These are phyloP conservation scores for Dioctria rufipes DNA, from an alignment of 2,888 invertebrate genomes.

Conservation along the genomic window DNA sequence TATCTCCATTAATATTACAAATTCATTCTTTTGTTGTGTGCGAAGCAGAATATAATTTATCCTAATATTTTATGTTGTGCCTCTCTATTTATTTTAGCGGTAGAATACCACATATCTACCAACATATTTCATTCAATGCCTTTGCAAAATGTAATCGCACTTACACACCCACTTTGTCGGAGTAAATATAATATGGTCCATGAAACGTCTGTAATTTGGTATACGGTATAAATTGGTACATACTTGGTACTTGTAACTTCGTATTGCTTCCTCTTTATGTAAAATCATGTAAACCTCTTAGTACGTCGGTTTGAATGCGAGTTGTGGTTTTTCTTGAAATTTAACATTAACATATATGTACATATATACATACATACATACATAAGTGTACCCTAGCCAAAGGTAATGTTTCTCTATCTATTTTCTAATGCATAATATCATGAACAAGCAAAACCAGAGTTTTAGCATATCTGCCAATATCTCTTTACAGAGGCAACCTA, in stretches of 20 bases:
- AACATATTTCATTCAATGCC: conserved; percentile 32
- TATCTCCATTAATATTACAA: conserved; percentile 1
- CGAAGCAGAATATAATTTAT: conserved; percentile 34
- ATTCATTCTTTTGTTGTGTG: conserved; percentile 43
- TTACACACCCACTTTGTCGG: no score
- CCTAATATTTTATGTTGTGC: conserved; percentile 39
- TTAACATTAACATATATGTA: background rate
- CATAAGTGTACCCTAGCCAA: background rate
- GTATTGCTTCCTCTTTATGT: conserved; percentile 17
- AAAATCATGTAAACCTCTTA: conserved; percentile 41
- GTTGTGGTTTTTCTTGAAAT: conserved; percentile 18
- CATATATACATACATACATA: no score
- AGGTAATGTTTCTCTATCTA: background rate
- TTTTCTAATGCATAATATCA: conserved; percentile 16
- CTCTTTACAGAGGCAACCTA: conserved; percentile 7
- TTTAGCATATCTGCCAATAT: conserved; percentile 9
- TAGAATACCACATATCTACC: conserved; percentile 23
- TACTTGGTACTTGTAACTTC: no score
- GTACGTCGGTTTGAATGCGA: conserved; percentile 30
- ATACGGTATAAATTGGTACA: no score
- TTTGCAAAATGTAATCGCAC: background rate
- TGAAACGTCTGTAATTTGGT: no score
- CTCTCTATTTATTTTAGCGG: conserved; percentile 37
- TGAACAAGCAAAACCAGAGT: conserved; percentile 17
- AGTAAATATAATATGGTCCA: no score